phyloP scores from a whole-genome alignment of 2,797 vertebrate species.

The Pseudomugil tenellus region DNA sequence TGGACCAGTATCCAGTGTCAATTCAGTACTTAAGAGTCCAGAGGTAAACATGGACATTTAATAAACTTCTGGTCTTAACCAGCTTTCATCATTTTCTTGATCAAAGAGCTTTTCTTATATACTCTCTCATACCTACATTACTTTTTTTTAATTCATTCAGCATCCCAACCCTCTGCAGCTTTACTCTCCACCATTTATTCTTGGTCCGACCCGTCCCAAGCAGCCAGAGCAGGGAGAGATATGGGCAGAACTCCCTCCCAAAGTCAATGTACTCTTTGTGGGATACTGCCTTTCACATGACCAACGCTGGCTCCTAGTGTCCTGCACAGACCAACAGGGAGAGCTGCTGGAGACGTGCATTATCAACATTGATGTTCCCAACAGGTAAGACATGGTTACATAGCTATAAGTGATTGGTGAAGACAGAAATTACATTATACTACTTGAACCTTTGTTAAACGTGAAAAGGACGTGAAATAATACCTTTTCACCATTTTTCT shows the following conservation, averaged over 20 bases:
- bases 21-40: constrained; percentile 87
- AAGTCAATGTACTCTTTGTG: constrained; percentile 94
- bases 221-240: constrained; percentile 92
- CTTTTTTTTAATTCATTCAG: constrained; percentile 71
- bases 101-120: not conserved
- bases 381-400: constrained; percentile 83
- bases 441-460: not conserved
- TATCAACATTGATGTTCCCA: constrained; percentile 95
- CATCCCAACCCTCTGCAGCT: constrained; percentile 90
- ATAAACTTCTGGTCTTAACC: not conserved
- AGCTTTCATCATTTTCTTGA: not conserved
- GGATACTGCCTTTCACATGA: constrained; percentile 97
- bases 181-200: constrained; percentile 92
- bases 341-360: constrained; percentile 94
- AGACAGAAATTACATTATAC: not conserved
- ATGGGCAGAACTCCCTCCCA: constrained; percentile 89
- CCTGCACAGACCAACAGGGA: constrained; percentile 96
- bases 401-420: not conserved
- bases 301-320: constrained; percentile 97
- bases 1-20: constrained; percentile 91
- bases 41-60: constrained; percentile 80
- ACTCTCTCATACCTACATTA: not conserved
- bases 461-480: not conserved
- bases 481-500: not conserved
- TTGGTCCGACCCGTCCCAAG: constrained; percentile 92